Percentiles rank a stretch among this genome's conserved stretches.
These are phyloP conservation scores for Rissa tridactyla DNA, from an alignment of 2,113 vertebrate genomes.

Conservation along the genomic window DNA sequence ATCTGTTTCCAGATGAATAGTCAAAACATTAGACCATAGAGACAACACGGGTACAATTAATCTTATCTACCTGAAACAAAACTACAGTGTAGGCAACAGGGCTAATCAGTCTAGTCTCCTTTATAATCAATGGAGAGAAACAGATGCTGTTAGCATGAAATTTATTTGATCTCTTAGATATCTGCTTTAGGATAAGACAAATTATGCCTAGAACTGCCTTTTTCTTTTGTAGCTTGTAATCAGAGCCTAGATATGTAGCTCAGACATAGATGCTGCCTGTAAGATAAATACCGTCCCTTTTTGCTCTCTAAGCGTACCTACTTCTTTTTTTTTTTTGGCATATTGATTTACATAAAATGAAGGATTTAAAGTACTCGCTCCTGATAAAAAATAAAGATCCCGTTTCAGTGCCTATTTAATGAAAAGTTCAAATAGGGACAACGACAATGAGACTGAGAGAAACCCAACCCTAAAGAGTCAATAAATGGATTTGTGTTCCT, in stretches of 20 bases:
- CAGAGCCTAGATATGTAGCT: neutral
- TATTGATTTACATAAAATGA: neutral
- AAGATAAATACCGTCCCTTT: neutral
- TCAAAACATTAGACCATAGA: neutral
- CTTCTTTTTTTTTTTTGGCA: neutral
- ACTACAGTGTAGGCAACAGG: neutral
- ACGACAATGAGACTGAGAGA: neutral
- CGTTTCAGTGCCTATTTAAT: neutral
- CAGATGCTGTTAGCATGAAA: neutral
- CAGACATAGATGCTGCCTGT: neutral
- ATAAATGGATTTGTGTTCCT: neutral
- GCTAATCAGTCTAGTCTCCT: neutral
- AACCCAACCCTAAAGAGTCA: neutral
- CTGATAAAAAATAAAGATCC: neutral
- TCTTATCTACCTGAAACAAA: neutral
- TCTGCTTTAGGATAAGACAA: neutral
- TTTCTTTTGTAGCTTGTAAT: neutral
- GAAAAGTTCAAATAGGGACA: neutral
- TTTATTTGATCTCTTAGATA: conserved; percentile 5
- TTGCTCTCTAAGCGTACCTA: neutral
- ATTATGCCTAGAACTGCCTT: neutral
- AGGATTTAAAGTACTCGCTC: neutral
- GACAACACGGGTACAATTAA: neutral
- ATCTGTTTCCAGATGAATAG: neutral
- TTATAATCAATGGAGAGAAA: neutral